Percentiles rank a stretch among this genome's conserved stretches.
Conservation (phyloP, 2,797 vertebrate genomes). For the Alectoris magna region DNA sequence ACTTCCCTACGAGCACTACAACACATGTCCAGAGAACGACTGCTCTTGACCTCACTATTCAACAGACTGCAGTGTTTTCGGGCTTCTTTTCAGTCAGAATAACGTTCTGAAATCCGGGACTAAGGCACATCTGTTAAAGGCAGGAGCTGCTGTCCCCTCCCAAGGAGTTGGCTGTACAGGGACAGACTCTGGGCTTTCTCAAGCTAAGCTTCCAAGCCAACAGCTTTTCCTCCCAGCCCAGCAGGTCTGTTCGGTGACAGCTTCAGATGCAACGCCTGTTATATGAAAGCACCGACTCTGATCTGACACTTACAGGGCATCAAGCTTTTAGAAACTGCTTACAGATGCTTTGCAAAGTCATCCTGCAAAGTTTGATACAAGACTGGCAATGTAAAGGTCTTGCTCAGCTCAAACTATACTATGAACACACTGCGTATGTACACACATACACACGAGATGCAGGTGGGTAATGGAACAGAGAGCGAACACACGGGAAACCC, state of each 20-base stretch:
- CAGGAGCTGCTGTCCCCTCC: neutral
- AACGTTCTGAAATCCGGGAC: neutral
- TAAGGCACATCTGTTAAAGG: neutral
- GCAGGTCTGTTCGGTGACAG: neutral
- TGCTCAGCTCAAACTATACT: neutral
- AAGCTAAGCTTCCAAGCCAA: neutral
- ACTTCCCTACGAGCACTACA: neutral
- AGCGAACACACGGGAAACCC: neutral
- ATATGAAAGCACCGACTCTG: neutral
- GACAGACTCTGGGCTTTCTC: neutral
- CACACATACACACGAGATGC: neutral
- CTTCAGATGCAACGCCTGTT: neutral
- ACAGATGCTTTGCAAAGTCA: neutral
- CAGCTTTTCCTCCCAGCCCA: neutral
- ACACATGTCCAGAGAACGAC: neutral
- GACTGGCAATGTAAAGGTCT: fast-evolving
- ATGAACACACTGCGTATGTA: too few relatives aligned
- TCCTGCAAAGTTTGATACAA: neutral
- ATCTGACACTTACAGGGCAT: neutral
- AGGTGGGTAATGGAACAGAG: neutral
- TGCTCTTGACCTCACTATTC: neutral
- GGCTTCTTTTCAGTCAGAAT: neutral
- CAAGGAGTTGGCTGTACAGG: neutral
- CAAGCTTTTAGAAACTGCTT: neutral
- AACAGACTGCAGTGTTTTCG: neutral